These are phyloP conservation scores for Grammomys dolichurus DNA, from an alignment of 2,113 vertebrate genomes.

Conservation along the genomic window DNA sequence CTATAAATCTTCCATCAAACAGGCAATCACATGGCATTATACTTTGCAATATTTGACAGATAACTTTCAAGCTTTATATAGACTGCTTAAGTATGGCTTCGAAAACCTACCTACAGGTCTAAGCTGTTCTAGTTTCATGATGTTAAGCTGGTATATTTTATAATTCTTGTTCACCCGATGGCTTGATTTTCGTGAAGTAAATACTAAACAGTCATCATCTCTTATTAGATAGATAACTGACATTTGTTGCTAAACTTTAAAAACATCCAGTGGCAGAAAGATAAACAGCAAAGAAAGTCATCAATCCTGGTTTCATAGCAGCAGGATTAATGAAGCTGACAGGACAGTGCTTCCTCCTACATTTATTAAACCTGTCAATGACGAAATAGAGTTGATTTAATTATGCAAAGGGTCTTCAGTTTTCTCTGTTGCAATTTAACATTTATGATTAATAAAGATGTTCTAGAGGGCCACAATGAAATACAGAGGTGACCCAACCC, in stretches of 20 bases:
- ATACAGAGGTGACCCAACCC: background rate
- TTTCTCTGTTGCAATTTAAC: background rate
- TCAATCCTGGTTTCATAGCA: background rate
- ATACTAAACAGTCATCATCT: background rate
- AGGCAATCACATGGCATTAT: background rate
- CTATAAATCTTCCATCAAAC: background rate
- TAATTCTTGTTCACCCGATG: constrained; percentile 9
- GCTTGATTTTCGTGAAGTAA: constrained; percentile 8
- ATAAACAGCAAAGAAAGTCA: constrained; percentile 9
- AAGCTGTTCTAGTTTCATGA: background rate
- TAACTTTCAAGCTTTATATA: background rate
- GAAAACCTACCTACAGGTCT: background rate
- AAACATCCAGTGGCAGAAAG: background rate
- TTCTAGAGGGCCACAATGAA: background rate
- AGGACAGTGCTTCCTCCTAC: background rate
- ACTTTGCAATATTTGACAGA: constrained; percentile 15
- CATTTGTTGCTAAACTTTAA: constrained; percentile 7
- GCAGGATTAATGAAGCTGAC: background rate
- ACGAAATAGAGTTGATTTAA: background rate
- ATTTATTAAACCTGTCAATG: constrained; percentile 11
- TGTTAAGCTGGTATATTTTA: background rate
- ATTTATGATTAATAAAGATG: background rate
- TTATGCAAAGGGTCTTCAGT: background rate
- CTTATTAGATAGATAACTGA: background rate
- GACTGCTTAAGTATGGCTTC: background rate